Evolutionary conservation across 1,140 invertebrate genomes (phyloP).

Genomic region (Cyclargus thomasi): DNA sequence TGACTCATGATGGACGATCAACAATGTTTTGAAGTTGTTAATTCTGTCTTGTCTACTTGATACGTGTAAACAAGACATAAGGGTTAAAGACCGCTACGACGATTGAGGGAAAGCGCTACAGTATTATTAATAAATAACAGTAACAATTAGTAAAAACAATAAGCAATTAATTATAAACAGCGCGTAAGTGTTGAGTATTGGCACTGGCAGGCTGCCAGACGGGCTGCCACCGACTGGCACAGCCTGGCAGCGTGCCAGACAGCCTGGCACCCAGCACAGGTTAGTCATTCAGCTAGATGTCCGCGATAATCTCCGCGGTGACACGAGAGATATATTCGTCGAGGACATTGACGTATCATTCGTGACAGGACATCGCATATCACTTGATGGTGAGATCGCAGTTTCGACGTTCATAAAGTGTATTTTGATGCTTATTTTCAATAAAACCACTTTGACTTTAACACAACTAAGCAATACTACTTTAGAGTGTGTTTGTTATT

Average conservation of each 20-base stretch:
- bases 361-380: background rate
- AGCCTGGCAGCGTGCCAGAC: background rate
- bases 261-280: background rate
- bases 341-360: background rate
- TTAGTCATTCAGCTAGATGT: constrained; percentile 6
- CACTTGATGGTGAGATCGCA: too few relatives aligned
- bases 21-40: too few relatives aligned
- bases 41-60: too few relatives aligned
- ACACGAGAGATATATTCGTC: constrained; percentile 1
- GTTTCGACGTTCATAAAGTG: too few relatives aligned
- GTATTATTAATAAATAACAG: background rate
- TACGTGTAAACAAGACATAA: too few relatives aligned
- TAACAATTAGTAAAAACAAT: background rate
- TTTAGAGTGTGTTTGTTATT: too few relatives aligned
- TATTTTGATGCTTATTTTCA: too few relatives aligned
- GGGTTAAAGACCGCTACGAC: too few relatives aligned
- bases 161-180: constrained; percentile 1
- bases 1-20: too few relatives aligned
- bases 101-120: too few relatives aligned
- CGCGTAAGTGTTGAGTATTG: constrained; percentile 6
- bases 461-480: too few relatives aligned
- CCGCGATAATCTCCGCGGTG: constrained; percentile 6
- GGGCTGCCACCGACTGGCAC: background rate
- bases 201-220: constrained; percentile 4
- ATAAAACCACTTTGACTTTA: too few relatives aligned